phyloP scores from a whole-genome alignment of 2,888 invertebrate genomes.

The Seira sanloemensis region DNA sequence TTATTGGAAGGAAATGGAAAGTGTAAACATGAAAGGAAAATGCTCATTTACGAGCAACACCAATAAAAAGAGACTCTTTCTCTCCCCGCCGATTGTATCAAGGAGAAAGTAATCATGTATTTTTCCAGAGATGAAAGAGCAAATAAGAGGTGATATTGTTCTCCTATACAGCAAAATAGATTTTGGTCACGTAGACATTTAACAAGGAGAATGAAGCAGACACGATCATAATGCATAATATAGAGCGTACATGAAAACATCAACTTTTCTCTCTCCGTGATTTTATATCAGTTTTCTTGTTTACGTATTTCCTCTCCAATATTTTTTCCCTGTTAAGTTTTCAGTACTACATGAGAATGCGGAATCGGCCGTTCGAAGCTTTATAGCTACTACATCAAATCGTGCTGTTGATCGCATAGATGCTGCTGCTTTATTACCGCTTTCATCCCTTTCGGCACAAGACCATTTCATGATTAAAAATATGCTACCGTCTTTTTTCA shows the following conservation, averaged over 20 bases:
- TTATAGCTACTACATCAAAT: neutral
- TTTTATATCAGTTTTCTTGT: slow-evolving; percentile 32
- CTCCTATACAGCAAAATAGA: slow-evolving; percentile 18
- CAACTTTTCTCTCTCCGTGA: no score
- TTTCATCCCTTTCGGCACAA: slow-evolving; percentile 35
- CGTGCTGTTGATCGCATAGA: neutral
- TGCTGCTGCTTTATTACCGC: slow-evolving; percentile 35
- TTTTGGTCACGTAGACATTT: slow-evolving; percentile 44
- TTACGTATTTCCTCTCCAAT: slow-evolving; percentile 23
- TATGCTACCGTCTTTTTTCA: neutral
- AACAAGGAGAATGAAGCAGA: neutral
- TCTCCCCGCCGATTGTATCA: neutral
- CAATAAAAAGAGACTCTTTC: neutral
- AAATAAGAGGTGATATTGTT: slow-evolving; percentile 1
- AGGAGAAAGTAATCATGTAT: neutral
- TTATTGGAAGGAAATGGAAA: neutral
- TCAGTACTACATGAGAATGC: neutral
- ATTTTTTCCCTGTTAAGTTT: neutral
- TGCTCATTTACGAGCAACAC: neutral
- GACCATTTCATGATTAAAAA: slow-evolving; percentile 52
- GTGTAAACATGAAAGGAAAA: neutral
- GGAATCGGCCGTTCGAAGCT: neutral
- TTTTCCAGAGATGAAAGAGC: slow-evolving; percentile 4
- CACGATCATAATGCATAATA: neutral
- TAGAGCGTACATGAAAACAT: no score